Percentiles rank a stretch among this genome's conserved stretches.
These are phyloP conservation scores for Spialia ferax DNA, from an alignment of 2,888 invertebrate genomes.

Conservation along the genomic window DNA sequence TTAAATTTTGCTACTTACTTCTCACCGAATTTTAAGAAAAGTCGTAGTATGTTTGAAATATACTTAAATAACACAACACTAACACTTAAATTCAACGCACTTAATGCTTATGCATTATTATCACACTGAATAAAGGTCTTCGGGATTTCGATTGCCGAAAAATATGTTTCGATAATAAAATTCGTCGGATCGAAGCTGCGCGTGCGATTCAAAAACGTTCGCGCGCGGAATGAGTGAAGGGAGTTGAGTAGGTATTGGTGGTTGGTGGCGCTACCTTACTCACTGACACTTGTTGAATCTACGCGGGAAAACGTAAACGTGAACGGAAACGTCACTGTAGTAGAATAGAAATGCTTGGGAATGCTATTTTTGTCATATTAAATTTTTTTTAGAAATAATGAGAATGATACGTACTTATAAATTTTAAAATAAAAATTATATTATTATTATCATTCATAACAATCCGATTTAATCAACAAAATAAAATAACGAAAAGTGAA, in stretches of 20 bases:
- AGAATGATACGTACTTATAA: too few species aligned
- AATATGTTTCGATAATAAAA: conserved; percentile 50
- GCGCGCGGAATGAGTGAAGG: conserved; percentile 68
- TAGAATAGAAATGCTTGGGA: too few species aligned
- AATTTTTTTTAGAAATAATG: too few species aligned
- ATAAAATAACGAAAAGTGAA: too few species aligned
- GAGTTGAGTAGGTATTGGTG: conserved; percentile 44
- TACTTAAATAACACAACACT: conserved; percentile 48
- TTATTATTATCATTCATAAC: too few species aligned
- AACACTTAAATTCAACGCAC: conserved; percentile 49
- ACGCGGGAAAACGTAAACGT: conserved; percentile 69
- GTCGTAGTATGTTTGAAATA: conserved; percentile 8
- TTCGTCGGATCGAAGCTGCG: conserved; percentile 61
- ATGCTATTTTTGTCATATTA: too few species aligned
- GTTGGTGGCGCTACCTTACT: conserved; percentile 64
- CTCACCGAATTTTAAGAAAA: conserved; percentile 28
- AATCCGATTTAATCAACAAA: too few species aligned
- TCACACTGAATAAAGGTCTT: conserved; percentile 51
- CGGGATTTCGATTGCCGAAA: conserved; percentile 37
- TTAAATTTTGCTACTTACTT: conserved; percentile 28
- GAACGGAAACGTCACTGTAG: conserved; percentile 61
- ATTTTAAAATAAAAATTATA: too few species aligned
- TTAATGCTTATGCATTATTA: conserved; percentile 55
- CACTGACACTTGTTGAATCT: conserved; percentile 54
- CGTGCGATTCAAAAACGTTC: conserved; percentile 63